Evolutionary conservation across 2,888 invertebrate genomes (phyloP).

Genomic region (Tetragnatha montana): DNA sequence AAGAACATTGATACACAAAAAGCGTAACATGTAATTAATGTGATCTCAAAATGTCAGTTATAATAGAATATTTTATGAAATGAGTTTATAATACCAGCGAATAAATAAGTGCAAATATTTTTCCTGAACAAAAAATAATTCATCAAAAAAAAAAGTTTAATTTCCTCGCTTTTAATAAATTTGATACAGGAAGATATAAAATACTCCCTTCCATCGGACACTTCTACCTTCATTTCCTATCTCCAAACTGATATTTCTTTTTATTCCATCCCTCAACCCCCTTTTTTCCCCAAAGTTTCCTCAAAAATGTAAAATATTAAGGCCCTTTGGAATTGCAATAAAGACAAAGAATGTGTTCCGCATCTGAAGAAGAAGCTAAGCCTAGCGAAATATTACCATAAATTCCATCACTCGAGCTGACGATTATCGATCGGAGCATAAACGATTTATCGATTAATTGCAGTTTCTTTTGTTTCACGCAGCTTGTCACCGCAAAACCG

Average conservation of each 20-base stretch:
- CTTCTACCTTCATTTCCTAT: background rate
- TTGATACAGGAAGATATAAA: background rate
- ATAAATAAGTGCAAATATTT: too few species aligned
- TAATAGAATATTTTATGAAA: too few species aligned
- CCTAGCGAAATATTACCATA: conserved; percentile 58
- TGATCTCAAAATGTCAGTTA: too few species aligned
- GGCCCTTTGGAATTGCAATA: background rate
- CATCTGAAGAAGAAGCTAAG: conserved; percentile 18
- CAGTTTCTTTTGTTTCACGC: conserved; percentile 47
- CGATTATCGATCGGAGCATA: conserved; percentile 27
- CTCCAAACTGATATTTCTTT: conserved; percentile 1
- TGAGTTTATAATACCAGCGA: too few species aligned
- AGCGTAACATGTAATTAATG: too few species aligned
- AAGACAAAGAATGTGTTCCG: conserved; percentile 5
- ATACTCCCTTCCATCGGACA: background rate
- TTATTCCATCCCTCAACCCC: background rate
- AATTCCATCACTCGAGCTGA: conserved; percentile 50
- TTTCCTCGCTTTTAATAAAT: background rate
- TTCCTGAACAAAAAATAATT: too few species aligned
- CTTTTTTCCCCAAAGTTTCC: background rate
- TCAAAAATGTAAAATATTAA: background rate
- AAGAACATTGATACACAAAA: too few species aligned
- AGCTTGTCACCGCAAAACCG: conserved; percentile 47
- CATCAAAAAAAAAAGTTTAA: too few species aligned
- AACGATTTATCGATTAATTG: conserved; percentile 61